These are phyloP conservation scores for Bufotes viridis DNA, from an alignment of 2,797 vertebrate species.

Conservation along the genomic window DNA sequence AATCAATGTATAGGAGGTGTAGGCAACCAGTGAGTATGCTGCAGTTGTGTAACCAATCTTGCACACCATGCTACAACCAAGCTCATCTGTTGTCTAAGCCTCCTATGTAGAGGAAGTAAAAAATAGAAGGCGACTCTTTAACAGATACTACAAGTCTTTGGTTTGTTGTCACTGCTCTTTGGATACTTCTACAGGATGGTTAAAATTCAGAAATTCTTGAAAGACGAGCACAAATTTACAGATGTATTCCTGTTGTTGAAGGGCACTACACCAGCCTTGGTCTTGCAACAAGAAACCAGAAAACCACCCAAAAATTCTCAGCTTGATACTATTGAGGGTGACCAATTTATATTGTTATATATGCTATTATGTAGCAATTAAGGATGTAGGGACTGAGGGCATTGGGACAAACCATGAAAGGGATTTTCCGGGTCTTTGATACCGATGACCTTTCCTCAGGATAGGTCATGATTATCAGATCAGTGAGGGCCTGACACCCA, in stretches of 20 bases:
- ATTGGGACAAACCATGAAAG: too few species aligned
- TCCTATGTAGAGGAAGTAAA: neutral
- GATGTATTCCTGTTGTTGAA: neutral
- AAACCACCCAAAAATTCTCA: neutral
- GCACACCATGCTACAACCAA: neutral
- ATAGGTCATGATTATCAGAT: too few species aligned
- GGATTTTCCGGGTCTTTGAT: too few species aligned
- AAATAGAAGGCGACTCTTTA: neutral
- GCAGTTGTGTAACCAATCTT: neutral
- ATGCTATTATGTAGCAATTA: neutral
- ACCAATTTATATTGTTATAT: neutral
- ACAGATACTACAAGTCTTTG: constrained; percentile 12
- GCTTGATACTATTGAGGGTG: neutral
- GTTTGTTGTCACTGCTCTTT: neutral
- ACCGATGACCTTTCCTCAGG: too few species aligned
- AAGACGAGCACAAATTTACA: neutral
- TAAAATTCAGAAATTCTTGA: neutral
- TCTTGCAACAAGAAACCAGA: neutral
- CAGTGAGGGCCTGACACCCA: too few species aligned
- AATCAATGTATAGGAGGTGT: neutral
- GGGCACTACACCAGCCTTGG: neutral
- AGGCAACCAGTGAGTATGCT: neutral
- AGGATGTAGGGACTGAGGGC: too few species aligned
- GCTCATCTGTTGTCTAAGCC: neutral
- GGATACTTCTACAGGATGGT: neutral